phyloP scores from a whole-genome alignment of 2,113 vertebrate species.

The Psephotus haematonotus region DNA sequence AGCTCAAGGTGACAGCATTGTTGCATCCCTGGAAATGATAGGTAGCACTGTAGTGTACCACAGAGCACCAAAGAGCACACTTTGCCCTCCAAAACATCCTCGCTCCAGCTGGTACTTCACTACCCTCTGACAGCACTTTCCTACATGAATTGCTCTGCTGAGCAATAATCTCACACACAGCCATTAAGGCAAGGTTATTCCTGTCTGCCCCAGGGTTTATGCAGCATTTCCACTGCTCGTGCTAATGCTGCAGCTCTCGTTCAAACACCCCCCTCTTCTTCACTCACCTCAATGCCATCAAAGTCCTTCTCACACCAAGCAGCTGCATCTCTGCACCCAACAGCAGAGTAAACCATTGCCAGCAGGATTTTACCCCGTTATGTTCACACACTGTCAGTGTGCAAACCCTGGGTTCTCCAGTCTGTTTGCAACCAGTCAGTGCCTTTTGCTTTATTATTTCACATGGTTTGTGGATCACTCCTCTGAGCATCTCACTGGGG shows the following conservation, averaged over 20 bases:
- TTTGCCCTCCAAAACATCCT: neutral
- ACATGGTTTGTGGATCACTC: neutral
- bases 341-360: neutral
- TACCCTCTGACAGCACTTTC: neutral
- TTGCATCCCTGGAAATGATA: neutral
- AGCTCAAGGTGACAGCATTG: neutral
- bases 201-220: neutral
- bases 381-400: neutral
- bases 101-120: neutral
- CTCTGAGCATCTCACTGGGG: neutral
- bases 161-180: neutral
- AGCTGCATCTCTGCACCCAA: neutral
- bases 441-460: neutral
- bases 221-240: neutral
- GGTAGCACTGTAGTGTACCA: neutral
- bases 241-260: neutral
- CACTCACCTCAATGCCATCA: fast-evolving
- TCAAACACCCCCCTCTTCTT: neutral
- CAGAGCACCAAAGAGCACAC: neutral
- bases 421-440: neutral
- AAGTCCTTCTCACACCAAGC: neutral
- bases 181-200: neutral
- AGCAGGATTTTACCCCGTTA: neutral
- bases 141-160: neutral
- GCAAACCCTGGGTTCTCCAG: neutral